phyloP scores from a whole-genome alignment of 2,797 vertebrate genomes.

The Acrossocheilus wenchowensis region DNA sequence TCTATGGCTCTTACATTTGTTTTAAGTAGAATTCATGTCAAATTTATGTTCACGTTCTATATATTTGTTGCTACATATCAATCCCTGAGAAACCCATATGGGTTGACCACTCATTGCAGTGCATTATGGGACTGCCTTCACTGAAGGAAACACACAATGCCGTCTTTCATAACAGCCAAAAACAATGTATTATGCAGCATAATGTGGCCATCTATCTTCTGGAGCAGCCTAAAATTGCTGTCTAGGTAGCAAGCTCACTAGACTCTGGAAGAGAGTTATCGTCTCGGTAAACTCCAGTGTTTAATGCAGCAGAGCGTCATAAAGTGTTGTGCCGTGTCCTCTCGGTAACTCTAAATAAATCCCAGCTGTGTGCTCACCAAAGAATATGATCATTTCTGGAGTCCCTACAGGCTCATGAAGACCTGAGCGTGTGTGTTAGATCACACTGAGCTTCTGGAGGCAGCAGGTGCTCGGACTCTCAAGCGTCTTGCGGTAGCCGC shows the following conservation, averaged over 20 bases:
- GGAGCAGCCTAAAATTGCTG: not conserved
- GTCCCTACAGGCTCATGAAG: not conserved
- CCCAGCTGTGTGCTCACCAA: slow-evolving; percentile 29
- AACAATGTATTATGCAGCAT: not conserved
- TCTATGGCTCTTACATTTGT: not conserved
- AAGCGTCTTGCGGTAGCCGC: not conserved
- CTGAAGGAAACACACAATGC: not conserved
- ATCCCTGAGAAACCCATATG: not conserved
- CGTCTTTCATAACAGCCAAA: not conserved
- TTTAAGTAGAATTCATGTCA: not conserved
- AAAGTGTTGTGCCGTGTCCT: not conserved
- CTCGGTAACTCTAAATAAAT: slow-evolving; percentile 21
- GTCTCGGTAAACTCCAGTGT: slow-evolving; percentile 9
- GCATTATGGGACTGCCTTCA: slow-evolving; percentile 5
- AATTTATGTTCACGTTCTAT: not conserved
- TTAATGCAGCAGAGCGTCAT: not conserved
- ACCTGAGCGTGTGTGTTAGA: not conserved
- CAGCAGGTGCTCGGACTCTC: not conserved
- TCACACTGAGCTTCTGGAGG: not conserved
- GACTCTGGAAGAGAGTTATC: not conserved
- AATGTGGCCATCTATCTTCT: not conserved
- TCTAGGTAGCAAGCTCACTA: not conserved
- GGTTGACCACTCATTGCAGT: not conserved
- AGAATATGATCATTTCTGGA: slow-evolving; percentile 4
- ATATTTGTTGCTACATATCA: not conserved